These are phyloP conservation scores for Lanius collurio DNA, from an alignment of 2,113 vertebrate genomes.

Conservation along the genomic window DNA sequence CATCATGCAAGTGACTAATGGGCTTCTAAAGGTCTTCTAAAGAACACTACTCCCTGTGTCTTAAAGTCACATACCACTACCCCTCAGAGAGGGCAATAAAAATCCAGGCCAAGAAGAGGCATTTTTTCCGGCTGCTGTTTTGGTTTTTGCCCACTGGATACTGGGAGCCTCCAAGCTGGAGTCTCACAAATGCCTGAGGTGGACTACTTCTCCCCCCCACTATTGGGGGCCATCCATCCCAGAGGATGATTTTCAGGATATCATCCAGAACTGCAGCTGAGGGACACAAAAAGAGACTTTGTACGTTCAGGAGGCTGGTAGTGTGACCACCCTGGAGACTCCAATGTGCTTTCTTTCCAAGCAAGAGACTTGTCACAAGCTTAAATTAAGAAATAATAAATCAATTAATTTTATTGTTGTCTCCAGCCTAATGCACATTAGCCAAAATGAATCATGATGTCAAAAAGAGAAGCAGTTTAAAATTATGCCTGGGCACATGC, in stretches of 20 bases:
- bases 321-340: not conserved
- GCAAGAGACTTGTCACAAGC: not conserved
- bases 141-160: not conserved
- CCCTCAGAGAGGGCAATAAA: not conserved
- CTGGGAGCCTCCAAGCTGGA: rapidly evolving
- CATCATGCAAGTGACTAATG: not conserved
- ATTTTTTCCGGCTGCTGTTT: not conserved
- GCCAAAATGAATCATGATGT: not conserved
- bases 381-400: not conserved
- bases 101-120: not conserved
- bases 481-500: not conserved
- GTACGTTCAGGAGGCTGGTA: not conserved
- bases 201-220: not conserved
- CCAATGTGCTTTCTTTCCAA: not conserved
- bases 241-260: not conserved
- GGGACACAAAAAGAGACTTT: not conserved
- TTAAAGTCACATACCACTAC: not conserved
- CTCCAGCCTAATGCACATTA: not conserved
- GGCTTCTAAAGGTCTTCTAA: not conserved
- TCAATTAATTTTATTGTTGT: not conserved
- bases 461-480: not conserved
- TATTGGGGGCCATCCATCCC: rapidly evolving
- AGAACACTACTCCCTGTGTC: rapidly evolving
- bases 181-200: not conserved
- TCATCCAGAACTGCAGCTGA: not conserved